Conservation (phyloP, 2,888 invertebrate genomes). For the Oligia strigilis region DNA sequence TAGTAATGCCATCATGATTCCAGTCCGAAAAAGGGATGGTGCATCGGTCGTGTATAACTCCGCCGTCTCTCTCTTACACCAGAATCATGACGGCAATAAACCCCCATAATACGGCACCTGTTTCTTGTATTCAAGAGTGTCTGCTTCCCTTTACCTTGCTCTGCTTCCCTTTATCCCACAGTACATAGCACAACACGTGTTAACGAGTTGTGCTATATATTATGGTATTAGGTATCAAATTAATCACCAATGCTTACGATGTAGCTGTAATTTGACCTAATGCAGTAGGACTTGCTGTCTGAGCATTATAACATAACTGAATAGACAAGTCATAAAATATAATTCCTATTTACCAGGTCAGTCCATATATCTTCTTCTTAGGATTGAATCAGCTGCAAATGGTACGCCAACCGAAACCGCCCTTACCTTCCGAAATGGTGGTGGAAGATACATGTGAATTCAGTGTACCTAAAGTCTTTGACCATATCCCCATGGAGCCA, state of each 20-base stretch:
- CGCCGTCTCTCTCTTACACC: not conserved
- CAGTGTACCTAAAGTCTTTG: conserved; percentile 84
- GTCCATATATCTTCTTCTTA: conserved; percentile 89
- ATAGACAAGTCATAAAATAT: not conserved
- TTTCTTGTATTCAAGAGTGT: not conserved
- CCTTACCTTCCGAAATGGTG: conserved; percentile 75
- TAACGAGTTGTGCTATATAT: too few relatives aligned
- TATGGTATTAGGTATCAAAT: not conserved
- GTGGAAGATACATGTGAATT: conserved; percentile 82
- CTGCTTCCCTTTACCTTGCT: not conserved
- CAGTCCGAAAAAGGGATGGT: not conserved
- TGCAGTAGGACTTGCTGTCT: not conserved
- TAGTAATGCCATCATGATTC: not conserved
- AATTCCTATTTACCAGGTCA: conserved; percentile 74
- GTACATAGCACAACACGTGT: too few relatives aligned
- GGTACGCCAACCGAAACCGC: conserved; percentile 87
- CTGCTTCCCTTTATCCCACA: not conserved
- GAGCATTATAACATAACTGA: not conserved
- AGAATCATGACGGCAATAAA: not conserved
- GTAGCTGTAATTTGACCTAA: not conserved
- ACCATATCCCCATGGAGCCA: conserved; percentile 91
- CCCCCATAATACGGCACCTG: not conserved
- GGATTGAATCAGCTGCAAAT: conserved; percentile 89
- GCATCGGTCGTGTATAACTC: not conserved
- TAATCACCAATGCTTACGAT: not conserved